phyloP scores from a whole-genome alignment of 2,113 vertebrate genomes.

The Cavia porcellus region DNA sequence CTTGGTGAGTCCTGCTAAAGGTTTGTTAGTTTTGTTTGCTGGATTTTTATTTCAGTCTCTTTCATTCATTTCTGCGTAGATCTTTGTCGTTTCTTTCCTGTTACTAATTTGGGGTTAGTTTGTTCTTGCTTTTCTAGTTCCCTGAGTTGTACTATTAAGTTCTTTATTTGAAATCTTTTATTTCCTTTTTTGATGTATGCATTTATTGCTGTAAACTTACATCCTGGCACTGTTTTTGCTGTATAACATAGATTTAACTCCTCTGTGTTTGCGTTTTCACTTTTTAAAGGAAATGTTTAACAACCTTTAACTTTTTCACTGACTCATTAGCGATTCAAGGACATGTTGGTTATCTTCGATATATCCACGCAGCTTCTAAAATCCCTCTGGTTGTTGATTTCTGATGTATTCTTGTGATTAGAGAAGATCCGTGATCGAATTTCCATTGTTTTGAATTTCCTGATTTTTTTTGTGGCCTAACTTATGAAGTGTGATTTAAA shows the following conservation, averaged over 20 bases:
- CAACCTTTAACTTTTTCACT: neutral
- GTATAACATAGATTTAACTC: neutral
- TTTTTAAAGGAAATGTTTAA: neutral
- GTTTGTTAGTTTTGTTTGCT: neutral
- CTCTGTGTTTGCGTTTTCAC: neutral
- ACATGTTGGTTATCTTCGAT: neutral
- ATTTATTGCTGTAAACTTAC: neutral
- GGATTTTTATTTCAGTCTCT: neutral
- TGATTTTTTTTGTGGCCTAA: neutral
- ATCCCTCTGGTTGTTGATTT: neutral
- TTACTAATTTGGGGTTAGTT: neutral
- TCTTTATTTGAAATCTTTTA: neutral
- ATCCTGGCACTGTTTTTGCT: neutral
- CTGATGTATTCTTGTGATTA: neutral
- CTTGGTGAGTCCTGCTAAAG: neutral
- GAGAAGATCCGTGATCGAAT: neutral
- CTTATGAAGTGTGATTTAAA: neutral
- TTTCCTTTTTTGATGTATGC: neutral
- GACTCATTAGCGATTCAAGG: neutral
- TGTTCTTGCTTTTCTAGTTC: neutral
- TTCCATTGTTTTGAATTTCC: neutral
- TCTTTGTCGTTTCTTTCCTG: neutral
- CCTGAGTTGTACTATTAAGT: neutral
- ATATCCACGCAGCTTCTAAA: neutral
- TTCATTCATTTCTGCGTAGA: neutral